Base-by-base conservation (phyloP, 2,888 invertebrate genomes). In the Lamproptera curius region DNA sequence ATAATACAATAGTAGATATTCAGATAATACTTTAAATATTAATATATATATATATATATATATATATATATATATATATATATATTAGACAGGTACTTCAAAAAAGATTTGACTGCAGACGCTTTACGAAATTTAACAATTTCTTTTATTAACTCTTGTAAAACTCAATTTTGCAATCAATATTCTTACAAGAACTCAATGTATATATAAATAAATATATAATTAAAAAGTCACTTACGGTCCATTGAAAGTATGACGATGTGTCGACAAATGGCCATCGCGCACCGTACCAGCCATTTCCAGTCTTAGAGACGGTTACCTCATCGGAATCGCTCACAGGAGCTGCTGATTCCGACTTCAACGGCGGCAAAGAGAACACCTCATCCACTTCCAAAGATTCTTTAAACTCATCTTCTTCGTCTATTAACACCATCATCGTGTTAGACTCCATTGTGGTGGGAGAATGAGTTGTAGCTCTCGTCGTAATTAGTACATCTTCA, bases 241-340 rank as follows among this genome's bases (percentile, higher is more conserved):
- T 90, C 91, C 91, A 92, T 72, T 91, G 91, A 67, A 91, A 90
- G 70, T 91, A 91, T 13, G 91, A 90, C 17, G 92, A 90, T 26
- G 91, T 89, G 69, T 91, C 91, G 36, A 90, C 89, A 65, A 91
- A 91, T 9, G 91, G 90, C 91, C 92, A 92, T 53, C 90, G 82
- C 28, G 89, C 88, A 40, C 90, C 89, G 62, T 90, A 89, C 92
- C 92, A 92, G 33, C 89, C 82, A 51, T 81, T 78, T 15, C 69
- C 70, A 8, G 84, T 68, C 55, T 83, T 84, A 28, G 79, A 71
- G 35, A 84, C 79, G 8, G 79, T 85, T 57, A 87, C 86, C 61
- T 86, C 88, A 52, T 84, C 88, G 4, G 70, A 65, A 44, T 81
- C 82, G 17, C 65, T 64, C 40, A 70, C 70, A 1, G 68, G 60